Base-by-base conservation (phyloP, 2,888 invertebrate species). In the Parnassius mnemosyne region DNA sequence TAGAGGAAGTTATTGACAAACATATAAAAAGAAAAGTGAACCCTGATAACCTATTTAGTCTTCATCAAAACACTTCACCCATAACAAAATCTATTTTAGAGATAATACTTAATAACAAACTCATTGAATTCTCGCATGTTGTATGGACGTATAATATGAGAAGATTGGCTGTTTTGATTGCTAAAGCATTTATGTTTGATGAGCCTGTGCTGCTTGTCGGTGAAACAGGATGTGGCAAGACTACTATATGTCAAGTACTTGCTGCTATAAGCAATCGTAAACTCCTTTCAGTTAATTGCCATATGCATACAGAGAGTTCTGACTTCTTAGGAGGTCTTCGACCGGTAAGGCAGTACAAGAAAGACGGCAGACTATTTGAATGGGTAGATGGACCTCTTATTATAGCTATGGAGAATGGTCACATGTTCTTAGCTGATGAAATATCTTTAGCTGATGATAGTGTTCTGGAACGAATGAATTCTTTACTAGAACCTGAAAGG, bases 401-500 rank as follows among this genome's bases (percentile, higher is more conserved):
- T 55, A 92, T 94, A 65, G 96, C 99, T 0, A 98, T 99, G 99
- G 92, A 93, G 70, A 91, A 93, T 12, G 99, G 99, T 1, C 93
- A 94, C 65, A 93, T 97, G 78, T 98, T 99, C 79, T 92, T 99
- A 68, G 97, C 98, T 0, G 99, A 99, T 88, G 99, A 99, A 93
- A 99, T 99, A 72, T 99, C 99, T 0, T 87, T 99, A 67, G 99
- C 99, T 0, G 99, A 99, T 80, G 99, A 99, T 80, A 98, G 98
- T 68, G 99, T 99, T 2, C 90, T 99, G 60, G 99, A 99, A 88
- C 93, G 99, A 77, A 90, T 99, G 61, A 99, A 99, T 89, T 99
- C 98, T 41, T 93, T 99, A 60, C 90, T 99, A 43, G 96, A 99
- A 89, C 97, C 98, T 0, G 99, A 99, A 82, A 93, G 98, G 64